Percentiles rank a stretch among this genome's conserved stretches.
These are phyloP conservation scores for Drosophila oshimai DNA, from an alignment of 1,140 invertebrate species.

Conservation along the genomic window DNA sequence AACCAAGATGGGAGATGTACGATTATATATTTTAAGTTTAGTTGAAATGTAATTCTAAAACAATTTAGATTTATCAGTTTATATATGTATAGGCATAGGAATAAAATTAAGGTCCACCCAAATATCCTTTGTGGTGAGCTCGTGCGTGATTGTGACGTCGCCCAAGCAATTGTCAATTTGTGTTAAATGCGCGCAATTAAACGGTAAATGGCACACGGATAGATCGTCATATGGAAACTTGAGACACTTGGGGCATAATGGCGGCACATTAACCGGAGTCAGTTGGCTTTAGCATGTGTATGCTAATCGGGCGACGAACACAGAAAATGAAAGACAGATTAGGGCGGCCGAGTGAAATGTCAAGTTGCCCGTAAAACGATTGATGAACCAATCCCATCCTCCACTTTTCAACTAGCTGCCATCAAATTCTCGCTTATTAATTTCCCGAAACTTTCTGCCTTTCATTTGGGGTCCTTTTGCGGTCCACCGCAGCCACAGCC, in stretches of 20 bases:
- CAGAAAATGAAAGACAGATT: constrained; percentile 13
- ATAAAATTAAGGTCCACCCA: constrained; percentile 7
- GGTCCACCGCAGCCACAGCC: constrained; percentile 37
- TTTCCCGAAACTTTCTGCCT: constrained; percentile 47
- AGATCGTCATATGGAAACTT: constrained; percentile 7
- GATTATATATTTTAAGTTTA: no score
- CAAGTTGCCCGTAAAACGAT: constrained; percentile 41
- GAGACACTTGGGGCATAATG: constrained; percentile 46
- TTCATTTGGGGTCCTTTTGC: constrained; percentile 52
- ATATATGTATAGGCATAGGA: no score
- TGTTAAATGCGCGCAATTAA: constrained; percentile 72
- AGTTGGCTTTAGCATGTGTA: constrained; percentile 25
- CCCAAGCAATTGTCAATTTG: constrained; percentile 74
- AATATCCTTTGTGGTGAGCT: background rate
- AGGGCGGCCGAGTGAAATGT: constrained; percentile 20
- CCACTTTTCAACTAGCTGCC: constrained; percentile 25
- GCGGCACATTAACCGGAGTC: constrained; percentile 59
- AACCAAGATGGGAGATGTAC: no score
- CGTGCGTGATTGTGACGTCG: constrained; percentile 32
- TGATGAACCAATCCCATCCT: constrained; percentile 27
- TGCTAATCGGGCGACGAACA: constrained; percentile 32
- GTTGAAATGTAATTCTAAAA: no score
- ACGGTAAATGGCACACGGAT: constrained; percentile 55
- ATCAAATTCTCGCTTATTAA: constrained; percentile 67
- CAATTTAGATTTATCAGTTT: no score